These are phyloP conservation scores for Poeciliopsis occidentalis DNA, from an alignment of 2,113 vertebrate genomes.

Conservation along the genomic window DNA sequence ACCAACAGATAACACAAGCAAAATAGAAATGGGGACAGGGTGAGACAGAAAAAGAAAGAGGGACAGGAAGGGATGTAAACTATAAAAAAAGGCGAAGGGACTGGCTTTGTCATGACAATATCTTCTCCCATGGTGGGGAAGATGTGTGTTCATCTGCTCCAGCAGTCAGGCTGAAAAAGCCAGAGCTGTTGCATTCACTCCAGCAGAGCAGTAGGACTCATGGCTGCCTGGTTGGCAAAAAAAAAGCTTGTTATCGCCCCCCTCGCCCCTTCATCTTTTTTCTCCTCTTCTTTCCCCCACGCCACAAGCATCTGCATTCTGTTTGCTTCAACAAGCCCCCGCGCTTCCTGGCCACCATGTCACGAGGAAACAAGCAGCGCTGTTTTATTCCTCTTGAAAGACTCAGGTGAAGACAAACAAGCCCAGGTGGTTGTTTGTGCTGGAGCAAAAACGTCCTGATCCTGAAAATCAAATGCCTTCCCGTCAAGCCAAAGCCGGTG, in stretches of 20 bases:
- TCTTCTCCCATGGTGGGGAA: slow-evolving; percentile 56
- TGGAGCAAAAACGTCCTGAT: slow-evolving; percentile 32
- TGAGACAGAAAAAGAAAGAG: slow-evolving; percentile 42
- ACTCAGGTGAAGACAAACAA: slow-evolving; percentile 54
- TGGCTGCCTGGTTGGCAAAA: slow-evolving; percentile 71
- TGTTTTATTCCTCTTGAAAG: slow-evolving; percentile 38
- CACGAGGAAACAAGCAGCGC: slow-evolving; percentile 58
- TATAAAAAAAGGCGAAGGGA: slow-evolving; percentile 35
- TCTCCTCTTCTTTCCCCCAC: slow-evolving; percentile 45
- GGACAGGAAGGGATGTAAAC: slow-evolving; percentile 45
- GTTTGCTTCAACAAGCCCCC: slow-evolving; percentile 55
- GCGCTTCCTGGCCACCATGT: slow-evolving; percentile 50
- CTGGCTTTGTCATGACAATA: slow-evolving; percentile 70
- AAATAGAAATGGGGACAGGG: slow-evolving; percentile 55
- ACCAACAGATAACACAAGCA: slow-evolving; percentile 45
- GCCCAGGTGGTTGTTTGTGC: slow-evolving; percentile 44
- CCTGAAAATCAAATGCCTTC: slow-evolving; percentile 49
- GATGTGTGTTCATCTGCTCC: slow-evolving; percentile 72
- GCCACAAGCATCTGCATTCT: slow-evolving; percentile 68
- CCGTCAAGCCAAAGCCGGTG: slow-evolving; percentile 30
- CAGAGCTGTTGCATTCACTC: slow-evolving; percentile 75
- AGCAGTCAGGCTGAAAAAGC: slow-evolving; percentile 74
- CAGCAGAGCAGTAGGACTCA: slow-evolving; percentile 61
- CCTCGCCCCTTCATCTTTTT: slow-evolving; percentile 51
- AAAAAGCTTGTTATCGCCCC: slow-evolving; percentile 70